Conservation (phyloP, 1,140 invertebrate species). For the Meloidogyne exigua region DNA sequence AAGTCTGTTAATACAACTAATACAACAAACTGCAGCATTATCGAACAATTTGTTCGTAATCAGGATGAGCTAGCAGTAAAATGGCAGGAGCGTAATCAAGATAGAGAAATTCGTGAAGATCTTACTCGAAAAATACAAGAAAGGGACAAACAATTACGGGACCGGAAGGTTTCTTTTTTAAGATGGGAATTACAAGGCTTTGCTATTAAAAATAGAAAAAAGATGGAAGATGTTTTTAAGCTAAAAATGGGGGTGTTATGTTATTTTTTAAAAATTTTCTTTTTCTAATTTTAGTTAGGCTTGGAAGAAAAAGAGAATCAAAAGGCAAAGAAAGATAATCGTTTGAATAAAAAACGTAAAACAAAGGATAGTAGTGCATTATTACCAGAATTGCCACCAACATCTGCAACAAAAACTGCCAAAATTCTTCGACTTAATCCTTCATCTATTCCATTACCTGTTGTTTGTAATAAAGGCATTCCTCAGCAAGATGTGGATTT, state of each 20-base stretch:
- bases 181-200: no score
- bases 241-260: no score
- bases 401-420: background rate
- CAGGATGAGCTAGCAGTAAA: background rate
- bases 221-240: no score
- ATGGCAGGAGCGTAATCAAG: background rate
- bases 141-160: background rate
- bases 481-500: background rate
- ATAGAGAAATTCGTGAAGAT: conserved; percentile 1
- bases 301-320: conserved; percentile 28
- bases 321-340: conserved; percentile 28
- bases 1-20: no score
- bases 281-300: conserved; percentile 29
- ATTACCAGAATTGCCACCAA: background rate
- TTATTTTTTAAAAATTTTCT: no score
- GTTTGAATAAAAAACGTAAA: conserved; percentile 9
- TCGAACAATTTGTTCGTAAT: background rate
- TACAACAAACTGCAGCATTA: background rate
- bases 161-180: background rate
- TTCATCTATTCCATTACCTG: background rate
- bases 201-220: no score
- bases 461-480: background rate
- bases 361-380: background rate
- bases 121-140: background rate
- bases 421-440: background rate